Evolutionary conservation across 30 jellyfish, hydroid and myxozoan species (phyloP).

Genomic region (Aurelia sp.): DNA sequence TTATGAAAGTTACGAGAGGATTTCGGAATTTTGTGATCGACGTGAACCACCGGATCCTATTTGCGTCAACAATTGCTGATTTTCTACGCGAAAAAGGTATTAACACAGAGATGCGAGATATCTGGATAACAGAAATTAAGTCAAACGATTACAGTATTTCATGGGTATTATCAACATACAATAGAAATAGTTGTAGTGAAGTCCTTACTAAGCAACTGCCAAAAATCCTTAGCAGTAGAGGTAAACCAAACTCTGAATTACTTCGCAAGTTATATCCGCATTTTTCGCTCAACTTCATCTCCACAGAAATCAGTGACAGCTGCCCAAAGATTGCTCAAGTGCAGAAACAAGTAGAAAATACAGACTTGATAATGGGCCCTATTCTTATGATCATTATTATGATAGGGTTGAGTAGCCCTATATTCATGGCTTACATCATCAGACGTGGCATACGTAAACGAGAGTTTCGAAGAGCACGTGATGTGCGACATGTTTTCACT

Average conservation of each 20-base stretch:
- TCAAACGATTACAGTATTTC: constrained; percentile 14
- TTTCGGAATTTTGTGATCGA: constrained; percentile 34
- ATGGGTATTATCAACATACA: constrained; percentile 54
- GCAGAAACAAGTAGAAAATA: not conserved
- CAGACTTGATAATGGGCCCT: constrained; percentile 59
- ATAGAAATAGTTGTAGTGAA: constrained; percentile 50
- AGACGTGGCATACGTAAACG: constrained; percentile 57
- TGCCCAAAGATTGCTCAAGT: constrained; percentile 32
- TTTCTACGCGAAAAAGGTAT: constrained; percentile 41
- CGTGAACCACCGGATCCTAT: constrained; percentile 28
- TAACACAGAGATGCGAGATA: constrained; percentile 41
- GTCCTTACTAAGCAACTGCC: constrained; percentile 45
- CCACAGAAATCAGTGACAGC: constrained; percentile 17
- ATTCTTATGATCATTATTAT: constrained; percentile 39
- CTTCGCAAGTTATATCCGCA: constrained; percentile 22
- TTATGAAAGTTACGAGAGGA: constrained; percentile 37
- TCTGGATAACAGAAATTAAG: constrained; percentile 51
- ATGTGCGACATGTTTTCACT: constrained; percentile 52
- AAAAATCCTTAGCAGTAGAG: not conserved
- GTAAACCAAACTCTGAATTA: constrained; percentile 42
- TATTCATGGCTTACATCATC: constrained; percentile 52
- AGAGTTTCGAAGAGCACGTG: constrained; percentile 55
- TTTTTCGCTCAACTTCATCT: constrained; percentile 17
- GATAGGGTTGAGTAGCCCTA: constrained; percentile 73
- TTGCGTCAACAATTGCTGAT: constrained; percentile 31